Base-by-base conservation (phyloP, 2,888 invertebrate genomes). In the Diloba caeruleocephala region DNA sequence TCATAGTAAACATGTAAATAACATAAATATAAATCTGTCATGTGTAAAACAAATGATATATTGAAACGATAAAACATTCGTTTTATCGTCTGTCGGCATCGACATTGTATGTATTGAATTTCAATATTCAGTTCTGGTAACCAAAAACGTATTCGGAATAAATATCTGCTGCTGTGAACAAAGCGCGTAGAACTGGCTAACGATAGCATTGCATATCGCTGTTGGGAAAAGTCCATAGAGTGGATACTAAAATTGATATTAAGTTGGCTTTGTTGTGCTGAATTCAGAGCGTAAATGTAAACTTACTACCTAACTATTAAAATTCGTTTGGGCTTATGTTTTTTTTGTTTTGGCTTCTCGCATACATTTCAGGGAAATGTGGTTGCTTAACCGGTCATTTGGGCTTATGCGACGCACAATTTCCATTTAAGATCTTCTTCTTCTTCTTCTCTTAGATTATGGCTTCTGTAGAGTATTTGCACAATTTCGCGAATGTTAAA, bases 1-100 rank as follows among this genome's bases (percentile, higher is more conserved):
- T 4, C 7, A 34, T 17, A 21, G 21, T 1, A 34, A 21, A 10
- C 12, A 21, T 13, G 21, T 21, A 23, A 12, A 55, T 13, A 15
- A 26, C 28, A 44, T 55, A 62, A 54, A 62, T 58, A 58, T 44
- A 21, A 57, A 44, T 58, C 45, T n/a, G n/a, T 58, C 63, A 45
- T 28, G 56, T 45, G n/a, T n/a, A 63, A 29, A 28, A 17, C 36
- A 45, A 31, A 45, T 39, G 45, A 62, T 57, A 62, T 39, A 58
- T 58, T 17, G 63, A 14, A 33, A 34, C 34, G 19, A 12, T 10
- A 34, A 17, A 34, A 44, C 21, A 55, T 58, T 62, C 45, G 34
- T 55, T 63, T 36, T 32, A 28, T 15, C 55, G 56, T 63, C 58
- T 39, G 14, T 39, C 39, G 25, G 13, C 32, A 55, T 54, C 31